Base-by-base conservation (phyloP, 2,797 vertebrate genomes). In the Microctenopoma lineatum region DNA sequence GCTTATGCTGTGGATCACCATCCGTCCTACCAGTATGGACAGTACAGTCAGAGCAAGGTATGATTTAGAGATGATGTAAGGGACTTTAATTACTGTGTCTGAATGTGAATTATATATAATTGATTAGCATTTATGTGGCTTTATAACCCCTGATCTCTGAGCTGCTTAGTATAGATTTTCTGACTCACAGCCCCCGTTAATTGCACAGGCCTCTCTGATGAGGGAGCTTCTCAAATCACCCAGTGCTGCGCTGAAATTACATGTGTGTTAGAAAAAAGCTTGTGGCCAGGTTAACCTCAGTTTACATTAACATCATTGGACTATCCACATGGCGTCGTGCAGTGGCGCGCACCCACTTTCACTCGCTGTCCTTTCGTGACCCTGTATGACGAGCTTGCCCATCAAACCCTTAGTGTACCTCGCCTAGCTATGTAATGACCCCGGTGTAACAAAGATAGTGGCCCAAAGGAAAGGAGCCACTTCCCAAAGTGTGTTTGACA, bases 31-130 rank as follows among this genome's bases (percentile, higher is more conserved):
- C 98, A 99, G 78, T 99, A 99, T 0, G 95, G 97, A 83, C 98
- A 99, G 75, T 99, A 99, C 2, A 96, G 97, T 82, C 98, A 99
- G 93, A 98, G 96, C 96, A 95, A 97, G 97, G 96, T 95, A 84
- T 32, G 58, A 61, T 59, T 66, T 15, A 66, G 12, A 1, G 45
- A 3, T 52, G 12, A 32, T 72, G 77, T 61, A 57, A 32, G 41
- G 56, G 36, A 39, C n/a, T 47, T 60, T 21, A 0, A 34, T 53
- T 66, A 51, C 21, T 63, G 39, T 4, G 54, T 32, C 58, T 48
- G 2, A 44, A 47, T 64, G 5, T 32, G 41, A 69, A 58, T 63
- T 3, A 27, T 16, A 15, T 56, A 41, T 66, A 69, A 50, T 36
- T 70, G 63, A 60, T 59, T 59, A 21, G 58, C 59, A 51, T 66